Base-by-base conservation (phyloP, 2,797 vertebrate genomes). In the Gymnothorax reevesii region DNA sequence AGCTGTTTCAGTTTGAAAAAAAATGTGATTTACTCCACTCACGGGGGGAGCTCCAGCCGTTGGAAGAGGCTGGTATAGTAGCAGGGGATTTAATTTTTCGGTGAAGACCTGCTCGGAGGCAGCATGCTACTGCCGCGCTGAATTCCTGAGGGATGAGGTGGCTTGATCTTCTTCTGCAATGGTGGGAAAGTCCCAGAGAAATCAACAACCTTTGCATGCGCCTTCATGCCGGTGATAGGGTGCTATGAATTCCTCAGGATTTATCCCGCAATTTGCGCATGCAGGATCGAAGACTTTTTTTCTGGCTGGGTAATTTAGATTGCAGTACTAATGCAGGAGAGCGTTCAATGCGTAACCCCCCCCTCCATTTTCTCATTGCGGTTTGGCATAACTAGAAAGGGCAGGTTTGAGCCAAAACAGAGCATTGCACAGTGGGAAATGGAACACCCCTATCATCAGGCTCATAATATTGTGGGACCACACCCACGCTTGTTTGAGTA, bases 201-300 rank as follows among this genome's bases (percentile, higher is more conserved):
- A 22, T 79, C 17, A 55, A 79, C 75, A n/a, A 49, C 17, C 17
- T n/a, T 49, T 79, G 75, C 75, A n/a, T 55, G 75, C 52, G 49
- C 75, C 75, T 52, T 79, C 75, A 79, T n/a, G 75, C 52, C 49
- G 54, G 75, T 42, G 75, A 52, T 52, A 49, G 42, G 12, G 73
- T 2, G 75, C 49, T 55, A 79, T 8, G 75, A 54, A 79, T 54
- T 79, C 75, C 75, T 22, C 3, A 52, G 49, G 75, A 22, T 52
- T n/a, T 54, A 79, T 79, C 75, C 75, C n/a, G 75, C 54, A 79
- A 79, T 79, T 79, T 54, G 75, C 42, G 20, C 49, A 79, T 17
- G 49, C 49, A 54, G 75, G 2, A 79, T 52, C 17, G 1, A 22
- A 55, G 22, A 7, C 75, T 54, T 52, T 42, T 42, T 22, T 49